Percentiles rank a stretch among this genome's conserved stretches.
Conservation (phyloP, 2,113 vertebrate genomes). For the Neolamprologus kungweensis region DNA sequence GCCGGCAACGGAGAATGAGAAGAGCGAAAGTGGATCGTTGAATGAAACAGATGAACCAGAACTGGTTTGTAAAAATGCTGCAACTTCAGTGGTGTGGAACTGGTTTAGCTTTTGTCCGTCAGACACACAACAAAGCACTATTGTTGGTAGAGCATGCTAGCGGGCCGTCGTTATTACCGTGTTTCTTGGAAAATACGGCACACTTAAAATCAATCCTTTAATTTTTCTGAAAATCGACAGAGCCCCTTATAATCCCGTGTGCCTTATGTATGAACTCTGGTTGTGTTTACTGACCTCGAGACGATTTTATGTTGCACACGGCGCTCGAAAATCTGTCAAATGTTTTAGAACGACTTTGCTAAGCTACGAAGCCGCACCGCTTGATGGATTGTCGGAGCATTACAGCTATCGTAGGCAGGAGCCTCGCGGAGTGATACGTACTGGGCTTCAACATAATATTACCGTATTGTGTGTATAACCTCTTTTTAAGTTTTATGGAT, state of each 20-base stretch:
- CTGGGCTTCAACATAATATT: background rate
- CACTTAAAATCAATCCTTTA: too few species aligned
- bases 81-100: too few species aligned
- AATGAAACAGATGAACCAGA: too few species aligned
- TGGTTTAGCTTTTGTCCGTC: too few species aligned
- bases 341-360: rapidly evolving
- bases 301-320: rapidly evolving
- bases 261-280: too few species aligned
- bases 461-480: rapidly evolving
- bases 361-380: rapidly evolving
- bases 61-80: too few species aligned
- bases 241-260: too few species aligned
- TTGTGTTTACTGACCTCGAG: background rate
- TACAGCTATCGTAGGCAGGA: rapidly evolving
- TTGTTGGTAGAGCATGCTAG: too few species aligned
- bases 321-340: rapidly evolving
- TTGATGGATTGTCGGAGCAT: too few species aligned
- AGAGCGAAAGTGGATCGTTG: rapidly evolving
- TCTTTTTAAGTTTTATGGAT: background rate
- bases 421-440: background rate
- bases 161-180: rapidly evolving
- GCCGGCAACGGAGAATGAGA: rapidly evolving
- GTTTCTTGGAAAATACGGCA: rapidly evolving
- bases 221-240: too few species aligned
- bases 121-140: too few species aligned